These are phyloP conservation scores for Chelonus insularis DNA, from an alignment of 1,140 invertebrate genomes.

Conservation along the genomic window DNA sequence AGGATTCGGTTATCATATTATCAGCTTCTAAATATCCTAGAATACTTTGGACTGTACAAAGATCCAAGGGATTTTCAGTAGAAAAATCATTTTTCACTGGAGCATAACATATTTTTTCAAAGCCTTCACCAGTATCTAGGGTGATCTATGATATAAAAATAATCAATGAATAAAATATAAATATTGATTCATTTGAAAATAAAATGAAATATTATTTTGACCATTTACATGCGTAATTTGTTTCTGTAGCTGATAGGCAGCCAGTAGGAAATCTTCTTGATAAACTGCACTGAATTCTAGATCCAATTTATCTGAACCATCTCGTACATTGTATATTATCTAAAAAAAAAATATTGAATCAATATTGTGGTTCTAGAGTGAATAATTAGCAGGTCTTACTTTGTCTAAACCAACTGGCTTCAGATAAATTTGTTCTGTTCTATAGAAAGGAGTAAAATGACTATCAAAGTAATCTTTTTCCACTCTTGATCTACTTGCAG, in stretches of 20 bases:
- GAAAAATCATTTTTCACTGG: conserved; percentile 73
- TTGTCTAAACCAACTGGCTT: conserved; percentile 53
- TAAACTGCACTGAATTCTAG: conserved; percentile 69
- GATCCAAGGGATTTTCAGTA: conserved; percentile 57
- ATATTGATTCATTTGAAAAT: conserved; percentile 10
- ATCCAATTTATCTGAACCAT: conserved; percentile 31
- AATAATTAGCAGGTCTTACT: conserved; percentile 47
- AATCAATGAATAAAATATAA: too few relatives aligned
- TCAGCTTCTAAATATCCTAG: conserved; percentile 79
- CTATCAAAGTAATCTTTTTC: conserved; percentile 85
- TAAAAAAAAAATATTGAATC: conserved; percentile 14
- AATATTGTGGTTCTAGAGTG: background rate
- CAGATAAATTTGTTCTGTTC: conserved; percentile 85
- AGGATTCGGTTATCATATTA: conserved; percentile 56
- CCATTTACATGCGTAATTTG: conserved; percentile 61
- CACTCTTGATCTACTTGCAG: conserved; percentile 70
- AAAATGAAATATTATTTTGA: too few relatives aligned
- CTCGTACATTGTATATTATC: conserved; percentile 42
- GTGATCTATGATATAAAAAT: conserved; percentile 56
- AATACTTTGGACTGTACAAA: conserved; percentile 81
- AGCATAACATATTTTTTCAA: conserved; percentile 83
- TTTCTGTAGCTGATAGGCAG: conserved; percentile 68
- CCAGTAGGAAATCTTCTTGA: conserved; percentile 68
- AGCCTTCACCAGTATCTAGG: conserved; percentile 51
- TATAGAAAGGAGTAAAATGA: conserved; percentile 88